Evolutionary conservation across 2,888 invertebrate genomes (phyloP), one percentile per base, ranked within the genome.

Genomic region (Eledone cirrhosa): DNA sequence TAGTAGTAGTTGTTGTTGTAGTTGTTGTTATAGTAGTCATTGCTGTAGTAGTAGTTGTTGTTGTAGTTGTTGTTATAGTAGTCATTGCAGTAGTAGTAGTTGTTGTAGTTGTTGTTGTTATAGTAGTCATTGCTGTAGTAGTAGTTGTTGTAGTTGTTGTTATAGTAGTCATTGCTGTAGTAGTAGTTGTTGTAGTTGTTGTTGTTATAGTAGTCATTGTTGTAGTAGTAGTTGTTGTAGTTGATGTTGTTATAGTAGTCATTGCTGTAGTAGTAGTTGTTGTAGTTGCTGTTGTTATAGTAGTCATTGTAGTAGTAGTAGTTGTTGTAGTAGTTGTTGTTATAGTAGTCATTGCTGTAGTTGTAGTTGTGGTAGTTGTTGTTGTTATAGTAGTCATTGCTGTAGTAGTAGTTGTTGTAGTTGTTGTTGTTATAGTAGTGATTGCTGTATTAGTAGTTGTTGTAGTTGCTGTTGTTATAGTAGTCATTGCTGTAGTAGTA

Each of bases 371-470:
- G n/a, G n/a, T n/a, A n/a, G n/a, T n/a, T n/a, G n/a, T n/a, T n/a
- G n/a, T n/a, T 63, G 67, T 59, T 47, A 27, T 59, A 63, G 77
- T 76, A 67, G 80, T 79, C 48, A 77, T 67, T 33, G 77, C 59
- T 13, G 16, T 47, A 27, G 77, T n/a, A 63, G 77, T 72, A 48
- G 77, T 48, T 33, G 79, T 77, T 24, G 79, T 48, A 24, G 77
- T 24, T 48, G 59, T 41, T 27, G 48, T 67, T 48, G 80, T 77
- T 72, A 72, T 31, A 31, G 74, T n/a, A n/a, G n/a, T n/a, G n/a
- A n/a, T n/a, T n/a, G n/a, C n/a, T n/a, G n/a, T n/a, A n/a, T n/a
- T n/a, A n/a, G n/a, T n/a, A n/a, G n/a, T n/a, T n/a, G n/a, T n/a
- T n/a, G n/a, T 69, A 53, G 72, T 65, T 22, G 47, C 48, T 16